A percentile compares a stretch with the other conserved stretches of the same genome.
Evolutionary conservation across 2,113 vertebrate genomes (phyloP).

Genomic region (Colossoma macropomum): DNA sequence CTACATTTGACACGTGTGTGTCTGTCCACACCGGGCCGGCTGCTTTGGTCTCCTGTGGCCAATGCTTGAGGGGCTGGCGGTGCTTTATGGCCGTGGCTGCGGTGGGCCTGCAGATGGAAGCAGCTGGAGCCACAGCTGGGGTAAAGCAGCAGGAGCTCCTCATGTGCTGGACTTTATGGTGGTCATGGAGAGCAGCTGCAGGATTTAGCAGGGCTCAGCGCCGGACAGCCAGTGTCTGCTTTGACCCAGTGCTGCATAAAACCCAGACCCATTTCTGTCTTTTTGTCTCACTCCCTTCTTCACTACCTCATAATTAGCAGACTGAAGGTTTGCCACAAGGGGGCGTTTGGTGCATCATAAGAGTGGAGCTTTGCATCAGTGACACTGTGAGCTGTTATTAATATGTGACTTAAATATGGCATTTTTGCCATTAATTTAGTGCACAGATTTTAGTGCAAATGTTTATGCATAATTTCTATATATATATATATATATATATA

Average conservation of each 20-base stretch:
- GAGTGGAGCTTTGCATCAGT: too few species aligned
- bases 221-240: slow-evolving; percentile 42
- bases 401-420: too few species aligned
- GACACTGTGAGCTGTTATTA: too few species aligned
- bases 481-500: too few species aligned
- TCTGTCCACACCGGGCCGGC: slow-evolving; percentile 61
- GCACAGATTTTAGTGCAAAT: too few species aligned
- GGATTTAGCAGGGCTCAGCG: slow-evolving; percentile 57
- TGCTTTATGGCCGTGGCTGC: slow-evolving; percentile 55
- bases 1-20: slow-evolving; percentile 36
- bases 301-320: too few species aligned
- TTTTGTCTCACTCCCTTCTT: not conserved
- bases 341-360: too few species aligned
- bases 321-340: too few species aligned
- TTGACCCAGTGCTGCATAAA: slow-evolving; percentile 13
- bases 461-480: too few species aligned
- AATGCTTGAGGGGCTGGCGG: slow-evolving; percentile 54
- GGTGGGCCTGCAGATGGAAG: slow-evolving; percentile 71
- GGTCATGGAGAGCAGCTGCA: slow-evolving; percentile 73
- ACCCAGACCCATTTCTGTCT: not conserved
- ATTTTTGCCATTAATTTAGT: too few species aligned
- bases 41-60: slow-evolving; percentile 54
- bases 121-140: slow-evolving; percentile 78
- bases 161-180: slow-evolving; percentile 56
- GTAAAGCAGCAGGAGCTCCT: slow-evolving; percentile 66